A percentile compares a stretch with the other conserved stretches of the same genome.
phyloP scores from a whole-genome alignment of 1,140 invertebrate genomes.

The Lepidurus packardi region DNA sequence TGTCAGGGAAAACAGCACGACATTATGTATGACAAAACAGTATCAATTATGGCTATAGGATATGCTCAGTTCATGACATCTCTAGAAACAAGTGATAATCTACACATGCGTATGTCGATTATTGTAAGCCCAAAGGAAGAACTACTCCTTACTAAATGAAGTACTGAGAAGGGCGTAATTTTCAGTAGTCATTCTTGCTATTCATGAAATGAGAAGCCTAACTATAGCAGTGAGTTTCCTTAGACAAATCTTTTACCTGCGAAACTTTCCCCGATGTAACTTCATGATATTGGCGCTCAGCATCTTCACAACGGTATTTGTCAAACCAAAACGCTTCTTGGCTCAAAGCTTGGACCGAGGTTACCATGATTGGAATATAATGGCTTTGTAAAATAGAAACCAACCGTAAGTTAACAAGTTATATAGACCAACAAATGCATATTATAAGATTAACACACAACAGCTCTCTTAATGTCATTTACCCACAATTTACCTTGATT shows the following conservation, averaged over 20 bases:
- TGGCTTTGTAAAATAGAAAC: neutral
- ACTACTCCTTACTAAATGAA: neutral
- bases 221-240: conserved; percentile 43
- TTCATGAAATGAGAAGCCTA: neutral
- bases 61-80: no score
- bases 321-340: conserved; percentile 57
- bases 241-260: conserved; percentile 45
- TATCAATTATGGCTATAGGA: no score
- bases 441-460: neutral
- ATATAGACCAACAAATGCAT: no score
- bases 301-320: conserved; percentile 55
- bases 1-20: no score
- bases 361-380: neutral
- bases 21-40: no score
- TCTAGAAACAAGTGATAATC: no score
- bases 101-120: no score
- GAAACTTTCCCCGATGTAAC: neutral
- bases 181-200: neutral
- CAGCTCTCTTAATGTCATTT: neutral
- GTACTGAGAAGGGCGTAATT: neutral
- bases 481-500: no score
- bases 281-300: conserved; percentile 56
- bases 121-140: no score
- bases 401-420: neutral
- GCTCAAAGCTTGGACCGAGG: conserved; percentile 41